Percentiles rank a stretch among this genome's conserved stretches.
These are phyloP conservation scores for Zygaena filipendulae DNA, from an alignment of 2,888 invertebrate genomes.

Conservation along the genomic window DNA sequence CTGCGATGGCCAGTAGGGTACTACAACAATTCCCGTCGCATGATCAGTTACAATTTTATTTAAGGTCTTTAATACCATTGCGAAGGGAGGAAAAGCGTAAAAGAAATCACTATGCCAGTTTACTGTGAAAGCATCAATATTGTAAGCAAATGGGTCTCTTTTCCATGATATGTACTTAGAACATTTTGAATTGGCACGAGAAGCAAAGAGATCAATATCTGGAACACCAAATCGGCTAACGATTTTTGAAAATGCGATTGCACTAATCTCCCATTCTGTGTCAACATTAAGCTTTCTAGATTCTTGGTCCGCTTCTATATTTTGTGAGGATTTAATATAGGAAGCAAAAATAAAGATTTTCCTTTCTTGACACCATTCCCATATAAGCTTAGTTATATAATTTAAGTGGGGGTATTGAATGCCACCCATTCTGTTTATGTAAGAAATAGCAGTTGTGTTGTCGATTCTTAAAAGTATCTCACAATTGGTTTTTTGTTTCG, in stretches of 20 bases:
- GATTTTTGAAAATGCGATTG: slow-evolving; percentile 2
- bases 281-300: slow-evolving; percentile 7
- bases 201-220: slow-evolving; percentile 11
- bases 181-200: slow-evolving; percentile 9
- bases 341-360: slow-evolving; percentile 10
- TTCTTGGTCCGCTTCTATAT: slow-evolving; percentile 8
- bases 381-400: slow-evolving; percentile 4
- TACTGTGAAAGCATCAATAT: too few relatives aligned
- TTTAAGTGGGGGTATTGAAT: slow-evolving; percentile 9
- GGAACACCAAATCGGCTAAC: slow-evolving; percentile 1
- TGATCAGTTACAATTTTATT: slow-evolving; percentile 11
- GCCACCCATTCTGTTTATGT: too few relatives aligned
- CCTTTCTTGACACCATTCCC: slow-evolving; percentile 11
- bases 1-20: slow-evolving; percentile 11
- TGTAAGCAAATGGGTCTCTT: slow-evolving; percentile 6
- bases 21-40: slow-evolving; percentile 9
- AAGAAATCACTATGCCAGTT: slow-evolving; percentile 6
- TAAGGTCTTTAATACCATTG: slow-evolving; percentile 6
- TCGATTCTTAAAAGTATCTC: slow-evolving; percentile 8
- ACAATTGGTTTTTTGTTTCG: not conserved
- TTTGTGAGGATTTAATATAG: slow-evolving; percentile 11
- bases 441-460: too few relatives aligned
- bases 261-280: slow-evolving; percentile 9
- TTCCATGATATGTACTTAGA: slow-evolving; percentile 9
- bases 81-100: slow-evolving; percentile 14